Evolutionary conservation across 2,113 vertebrate genomes (phyloP).

Genomic region (Clarias gariepinus): DNA sequence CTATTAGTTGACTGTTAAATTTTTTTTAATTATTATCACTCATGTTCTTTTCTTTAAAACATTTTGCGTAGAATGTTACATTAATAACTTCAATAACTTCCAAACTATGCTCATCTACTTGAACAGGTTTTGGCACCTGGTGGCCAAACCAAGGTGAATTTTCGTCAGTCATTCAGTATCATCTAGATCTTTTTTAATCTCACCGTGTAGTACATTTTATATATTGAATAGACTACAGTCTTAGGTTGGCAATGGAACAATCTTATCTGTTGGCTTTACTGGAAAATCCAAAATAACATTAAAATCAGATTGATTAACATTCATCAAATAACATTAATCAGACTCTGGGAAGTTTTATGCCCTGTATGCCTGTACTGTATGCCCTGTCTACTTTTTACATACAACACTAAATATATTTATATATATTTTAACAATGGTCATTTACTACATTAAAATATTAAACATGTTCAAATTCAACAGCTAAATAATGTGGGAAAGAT

Average conservation of each 20-base stretch:
- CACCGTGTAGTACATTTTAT: background rate
- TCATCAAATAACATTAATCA: background rate
- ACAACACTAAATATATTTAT: background rate
- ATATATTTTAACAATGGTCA: background rate
- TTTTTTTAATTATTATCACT: background rate
- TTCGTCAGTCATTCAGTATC: background rate
- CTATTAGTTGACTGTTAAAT: background rate
- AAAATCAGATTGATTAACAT: background rate
- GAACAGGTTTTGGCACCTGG: background rate
- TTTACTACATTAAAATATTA: background rate
- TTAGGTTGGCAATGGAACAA: background rate
- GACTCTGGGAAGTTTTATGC: background rate
- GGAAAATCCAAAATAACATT: background rate
- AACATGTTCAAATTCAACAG: background rate
- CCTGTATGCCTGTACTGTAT: background rate
- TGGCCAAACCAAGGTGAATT: background rate
- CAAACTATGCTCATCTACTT: background rate
- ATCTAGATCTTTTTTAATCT: background rate
- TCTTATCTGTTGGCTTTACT: background rate
- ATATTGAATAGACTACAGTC: background rate
- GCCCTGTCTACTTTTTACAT: background rate
- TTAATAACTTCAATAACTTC: background rate
- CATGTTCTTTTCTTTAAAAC: background rate
- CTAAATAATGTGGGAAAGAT: background rate
- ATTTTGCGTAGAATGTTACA: background rate